Evolutionary conservation across 2,797 vertebrate genomes (phyloP), one percentile per base, ranked within the genome.

Genomic region (Parauchenoglanis ngamensis): DNA sequence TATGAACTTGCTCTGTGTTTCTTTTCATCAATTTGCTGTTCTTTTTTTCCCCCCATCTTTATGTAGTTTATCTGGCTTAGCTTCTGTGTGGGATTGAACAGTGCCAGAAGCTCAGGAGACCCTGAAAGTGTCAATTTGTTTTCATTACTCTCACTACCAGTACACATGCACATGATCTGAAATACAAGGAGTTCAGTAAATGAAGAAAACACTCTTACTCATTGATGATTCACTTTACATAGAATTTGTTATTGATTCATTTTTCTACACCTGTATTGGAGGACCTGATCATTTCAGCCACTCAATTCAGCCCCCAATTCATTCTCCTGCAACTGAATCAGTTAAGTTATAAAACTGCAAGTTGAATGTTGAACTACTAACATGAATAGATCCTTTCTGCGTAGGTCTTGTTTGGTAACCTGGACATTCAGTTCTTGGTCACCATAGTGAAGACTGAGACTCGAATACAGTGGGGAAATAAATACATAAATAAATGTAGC

Each of bases 1-100:
- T 92, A 72, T 89, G 44, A 88, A 91, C 88, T 89, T 31, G 4
- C 40, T 59, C 63, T 23, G 4, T 73, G 17, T 73, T 35, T 70
- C 5, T 19, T 52, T 28, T 83, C 7, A 31, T 31, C 31, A 31
- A 31, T 52, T 1, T 4, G 0, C 21, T 23, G 44, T 12, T 80
- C 4, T 70, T 28, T 15, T 70, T 4, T 73, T 35, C 31, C 21
- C 21, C 12, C 10, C 23, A 2, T 13, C 52, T 56, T 75, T 31
- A 13, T 35, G 11, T 61, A 31, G 8, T 54, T 54, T 28, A 17
- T 56, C 15, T 56, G 7, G 49, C 31, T 54, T 28, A 15, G 46
- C 46, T 8, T 13, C 44, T 17, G n/a, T 23, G 52, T 78, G 46
- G 11, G 4, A 6, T 31, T 49, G 25, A 57, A 13, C 1, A 17